Base-by-base conservation (phyloP, 2,888 invertebrate genomes). In the Petrolisthes manimaculis region DNA sequence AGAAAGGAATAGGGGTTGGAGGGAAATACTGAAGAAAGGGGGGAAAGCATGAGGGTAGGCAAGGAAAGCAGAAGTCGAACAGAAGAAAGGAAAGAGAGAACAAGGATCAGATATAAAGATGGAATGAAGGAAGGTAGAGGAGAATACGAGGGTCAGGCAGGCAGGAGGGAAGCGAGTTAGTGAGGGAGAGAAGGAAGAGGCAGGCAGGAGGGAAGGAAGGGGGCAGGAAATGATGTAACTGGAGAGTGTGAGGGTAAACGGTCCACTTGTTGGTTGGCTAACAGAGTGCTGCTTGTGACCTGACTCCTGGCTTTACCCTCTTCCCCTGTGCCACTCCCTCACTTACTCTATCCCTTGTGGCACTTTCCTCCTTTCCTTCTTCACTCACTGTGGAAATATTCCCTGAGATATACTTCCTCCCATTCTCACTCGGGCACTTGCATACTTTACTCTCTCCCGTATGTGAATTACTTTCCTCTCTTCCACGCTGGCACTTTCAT, bases 171-270 rank as follows among this genome's bases (percentile, higher is more conserved):
- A 53, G 54, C 21, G 4, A 18, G 74, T 74, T 53, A 54, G 54
- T 53, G 53, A 14, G 24, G n/a, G n/a, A 53, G 55, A 53, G 56
- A 54, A 54, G 85, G 69, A 21, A 61, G 61, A 61, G 61, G 18
- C 18, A 12, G 61, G 67, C 51, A 9, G 82, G 75, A 78, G 80
- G 69, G 55, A 69, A 37, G 71, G 55, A 67, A 51, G 61, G 21
- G 21, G 79, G 83, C 86, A 86, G 86, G 86, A 86, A 86, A 83
- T 86, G 86, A 83, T 83, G 86, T 83, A 86, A 86, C 54, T 37
- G 54, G 77, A 86, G 86, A 74, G 61, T 55, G 67, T 83, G 86
- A 83, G 81, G 78, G 78, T 86, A 86, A 86, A 83, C 86, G 86
- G 77, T 78, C 86, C 86, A 83, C 86, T 86, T 86, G 86, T 86